A percentile compares a stretch with the other conserved stretches of the same genome.
phyloP scores from a whole-genome alignment of 2,888 invertebrate genomes.

The Bruchidius siliquastri region DNA sequence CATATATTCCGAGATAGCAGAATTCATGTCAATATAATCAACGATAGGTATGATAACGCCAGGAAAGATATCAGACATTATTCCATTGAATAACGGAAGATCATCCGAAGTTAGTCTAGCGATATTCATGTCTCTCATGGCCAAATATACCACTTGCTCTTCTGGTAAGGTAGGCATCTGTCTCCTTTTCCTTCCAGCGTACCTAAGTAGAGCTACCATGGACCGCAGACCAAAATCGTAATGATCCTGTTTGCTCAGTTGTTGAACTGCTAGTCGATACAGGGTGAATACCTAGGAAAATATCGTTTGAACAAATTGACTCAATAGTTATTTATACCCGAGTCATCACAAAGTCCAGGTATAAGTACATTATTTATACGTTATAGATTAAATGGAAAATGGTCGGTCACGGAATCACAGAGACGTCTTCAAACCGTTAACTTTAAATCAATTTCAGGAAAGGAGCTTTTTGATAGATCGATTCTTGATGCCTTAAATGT shows the following conservation, averaged over 20 bases:
- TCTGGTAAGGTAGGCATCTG: constrained; percentile 64
- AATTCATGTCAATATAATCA: constrained; percentile 73
- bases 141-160: constrained; percentile 69
- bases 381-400: no score
- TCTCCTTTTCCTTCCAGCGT: constrained; percentile 78
- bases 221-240: constrained; percentile 88
- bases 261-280: constrained; percentile 78
- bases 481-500: no score
- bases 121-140: constrained; percentile 90
- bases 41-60: constrained; percentile 67
- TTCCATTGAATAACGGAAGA: constrained; percentile 79
- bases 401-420: no score
- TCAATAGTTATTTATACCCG: no score
- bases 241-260: constrained; percentile 83
- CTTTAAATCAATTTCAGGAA: no score
- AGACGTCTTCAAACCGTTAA: no score
- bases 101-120: constrained; percentile 76
- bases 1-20: constrained; percentile 63
- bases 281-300: constrained; percentile 64
- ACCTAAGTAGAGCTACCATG: constrained; percentile 78
- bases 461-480: no score
- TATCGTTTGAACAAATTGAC: no score
- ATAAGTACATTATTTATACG: no score
- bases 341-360: no score
- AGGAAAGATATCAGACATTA: constrained; percentile 84